Evolutionary conservation across 2,888 invertebrate species (phyloP), one percentile per base, ranked within the genome.

Genomic region (Idaea aversata): DNA sequence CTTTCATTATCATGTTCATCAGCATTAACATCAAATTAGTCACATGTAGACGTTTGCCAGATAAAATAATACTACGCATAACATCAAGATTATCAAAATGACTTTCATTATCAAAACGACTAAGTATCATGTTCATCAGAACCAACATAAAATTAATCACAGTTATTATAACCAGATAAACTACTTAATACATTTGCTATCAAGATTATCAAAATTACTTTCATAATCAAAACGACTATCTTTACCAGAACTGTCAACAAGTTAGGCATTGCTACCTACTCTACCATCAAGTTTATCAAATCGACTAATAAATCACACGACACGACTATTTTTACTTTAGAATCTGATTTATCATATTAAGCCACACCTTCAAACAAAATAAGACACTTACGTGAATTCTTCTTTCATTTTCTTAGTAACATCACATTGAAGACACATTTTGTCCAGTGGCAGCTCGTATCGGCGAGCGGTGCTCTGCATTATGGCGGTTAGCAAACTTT

Each of bases 381-480:
- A 6, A 6, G 15, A 25, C 47, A 84, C 89, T 85, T 93, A 97
- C 97, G 97, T 96, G 87, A 98, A 98, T 82, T 99, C 99, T 84
- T 99, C 99, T 82, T 98, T 97, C 84, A 96, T 96, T 85, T 99
- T 99, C 91, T 99, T 99, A 6, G 99, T 99, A 66, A 99, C 99
- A 86, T 99, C 99, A 86, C 98, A 98, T 82, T 98, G 98, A 16
- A 99, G 93, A 85, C 98, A 98, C 98, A 99, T 99, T 91, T 98
- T 98, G 88, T 99, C 99, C 61, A 99, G 93, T 0, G 99, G 99
- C 77, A 98, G 93, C 85, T 93, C 97, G 95, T 98, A 97, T 82
- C 97, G 95, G 38, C 99, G 94, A 0, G 99, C 99, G 38, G 98
- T 98, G 79, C 98, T 98, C 91, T 99, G 99, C 98, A 99, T 99